Evolutionary conservation across 1,140 invertebrate genomes (phyloP).

Genomic region (Pogonus chalceus): DNA sequence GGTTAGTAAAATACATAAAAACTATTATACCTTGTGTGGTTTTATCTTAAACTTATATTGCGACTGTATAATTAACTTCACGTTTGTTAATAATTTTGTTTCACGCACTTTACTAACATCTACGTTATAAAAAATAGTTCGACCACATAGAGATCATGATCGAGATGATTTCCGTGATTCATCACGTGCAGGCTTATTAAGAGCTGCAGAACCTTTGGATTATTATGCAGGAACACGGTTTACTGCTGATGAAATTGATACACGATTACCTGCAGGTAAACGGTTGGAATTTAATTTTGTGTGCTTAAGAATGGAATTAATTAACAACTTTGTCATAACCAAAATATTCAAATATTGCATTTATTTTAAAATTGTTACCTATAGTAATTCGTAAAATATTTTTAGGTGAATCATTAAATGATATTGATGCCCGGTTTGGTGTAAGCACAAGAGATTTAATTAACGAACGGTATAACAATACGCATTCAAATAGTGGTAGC

Average conservation of each 20-base stretch:
- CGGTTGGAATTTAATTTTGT: conserved; percentile 27
- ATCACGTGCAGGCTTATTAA: conserved; percentile 42
- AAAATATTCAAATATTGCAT: conserved; percentile 26
- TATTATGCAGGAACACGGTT: conserved; percentile 43
- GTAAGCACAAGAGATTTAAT: conserved; percentile 38
- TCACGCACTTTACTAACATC: conserved; percentile 3
- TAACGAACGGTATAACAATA: conserved; percentile 20
- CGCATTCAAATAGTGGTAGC: neutral
- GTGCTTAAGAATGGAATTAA: too few relatives aligned
- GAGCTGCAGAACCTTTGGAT: conserved; percentile 52
- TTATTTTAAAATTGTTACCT: conserved; percentile 22
- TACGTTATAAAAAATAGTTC: conserved; percentile 26
- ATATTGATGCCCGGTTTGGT: conserved; percentile 50
- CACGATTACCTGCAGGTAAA: conserved; percentile 36
- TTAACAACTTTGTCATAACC: too few relatives aligned
- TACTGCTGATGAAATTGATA: conserved; percentile 39
- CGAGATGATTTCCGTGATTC: conserved; percentile 44
- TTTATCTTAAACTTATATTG: conserved; percentile 4
- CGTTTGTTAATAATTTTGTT: conserved; percentile 7
- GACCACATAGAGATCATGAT: conserved; percentile 39
- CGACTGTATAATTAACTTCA: neutral
- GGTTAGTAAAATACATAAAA: conserved; percentile 32
- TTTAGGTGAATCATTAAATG: conserved; percentile 39
- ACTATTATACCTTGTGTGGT: conserved; percentile 1
- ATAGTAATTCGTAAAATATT: conserved; percentile 13